Evolutionary conservation across 2,888 invertebrate genomes (phyloP), one percentile per base, ranked within the genome.

Genomic region (Pristionchus fissidentatus): DNA sequence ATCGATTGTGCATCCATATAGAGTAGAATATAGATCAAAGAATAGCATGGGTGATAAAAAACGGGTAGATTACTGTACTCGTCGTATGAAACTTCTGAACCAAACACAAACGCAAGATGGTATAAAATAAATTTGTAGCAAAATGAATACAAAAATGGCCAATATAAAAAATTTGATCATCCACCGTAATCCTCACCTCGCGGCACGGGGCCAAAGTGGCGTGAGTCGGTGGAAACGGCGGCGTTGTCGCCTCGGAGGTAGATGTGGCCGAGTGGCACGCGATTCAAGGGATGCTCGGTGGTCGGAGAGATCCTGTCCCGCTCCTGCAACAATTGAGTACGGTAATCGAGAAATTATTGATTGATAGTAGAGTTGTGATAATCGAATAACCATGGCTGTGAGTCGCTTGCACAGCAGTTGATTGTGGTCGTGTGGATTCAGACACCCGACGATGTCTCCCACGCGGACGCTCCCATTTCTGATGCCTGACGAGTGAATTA

Each of bases 131-230:
- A n/a, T n/a, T n/a, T n/a, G n/a, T n/a, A n/a, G n/a, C n/a, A n/a
- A n/a, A n/a, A 57, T 57, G 26, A 57, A 57, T 57, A 57, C 13
- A 29, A 2, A 7, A 13, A 26, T 29, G 3, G 29, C 22, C 57
- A 8, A 57, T 26, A 26, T 10, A 29, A 29, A 26, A 57, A 46
- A 10, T 15, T 10, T 46, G 15, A 10, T 46, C 10, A 26, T 10
- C 57, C 29, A 57, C 57, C 57, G 66, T n/a, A 38, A 29, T 91
- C 87, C 26, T 91, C 87, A 10, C 90, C 91, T 84, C 88, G 85
- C 10, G 91, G 91, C 4, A 92, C 88, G 8, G 91, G 90, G 8
- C 91, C 91, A 52, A 89, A 91, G 77, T 87, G 85, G 1, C 91
- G 87, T 2, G 90, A 90, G 84, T 91, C 91, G 0, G 87, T 89